phyloP scores from a whole-genome alignment of 2,797 vertebrate genomes.

The Bovichtus diacanthus region DNA sequence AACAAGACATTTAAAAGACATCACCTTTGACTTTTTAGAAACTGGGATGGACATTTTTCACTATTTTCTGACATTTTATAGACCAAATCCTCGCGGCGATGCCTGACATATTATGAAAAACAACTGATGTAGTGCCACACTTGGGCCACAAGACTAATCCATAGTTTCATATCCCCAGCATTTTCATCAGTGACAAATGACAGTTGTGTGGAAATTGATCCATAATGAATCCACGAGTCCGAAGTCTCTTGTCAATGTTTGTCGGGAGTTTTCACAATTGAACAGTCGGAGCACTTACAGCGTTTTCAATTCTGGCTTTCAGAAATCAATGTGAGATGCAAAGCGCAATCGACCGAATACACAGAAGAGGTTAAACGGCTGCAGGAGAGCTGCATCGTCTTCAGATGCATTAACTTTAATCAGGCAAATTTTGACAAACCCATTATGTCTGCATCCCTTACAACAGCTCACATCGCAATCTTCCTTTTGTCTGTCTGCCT shows the following conservation, averaged over 20 bases:
- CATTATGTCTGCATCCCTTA: constrained; percentile 48
- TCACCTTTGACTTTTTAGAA: no score
- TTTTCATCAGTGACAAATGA: constrained; percentile 11
- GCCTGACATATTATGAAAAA: neutral
- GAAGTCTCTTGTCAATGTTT: constrained; percentile 32
- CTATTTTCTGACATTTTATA: no score
- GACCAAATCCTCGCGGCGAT: neutral
- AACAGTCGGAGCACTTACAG: constrained; percentile 25
- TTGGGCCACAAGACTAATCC: neutral
- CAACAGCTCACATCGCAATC: constrained; percentile 37
- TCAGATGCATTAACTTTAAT: constrained; percentile 58
- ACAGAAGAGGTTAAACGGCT: constrained; percentile 51
- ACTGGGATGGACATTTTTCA: no score
- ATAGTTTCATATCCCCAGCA: neutral
- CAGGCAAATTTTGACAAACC: constrained; percentile 69
- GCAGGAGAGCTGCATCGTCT: constrained; percentile 49
- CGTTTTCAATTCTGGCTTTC: constrained; percentile 36
- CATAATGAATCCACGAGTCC: constrained; percentile 17
- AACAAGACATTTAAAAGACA: no score
- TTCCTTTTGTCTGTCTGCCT: constrained; percentile 41
- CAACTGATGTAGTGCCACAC: neutral
- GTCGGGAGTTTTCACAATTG: constrained; percentile 37
- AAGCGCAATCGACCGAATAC: constrained; percentile 63
- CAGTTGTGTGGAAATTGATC: constrained; percentile 36
- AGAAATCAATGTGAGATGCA: constrained; percentile 67